Evolutionary conservation across 2,888 invertebrate genomes (phyloP).

Genomic region (Hypomecis atomaria): DNA sequence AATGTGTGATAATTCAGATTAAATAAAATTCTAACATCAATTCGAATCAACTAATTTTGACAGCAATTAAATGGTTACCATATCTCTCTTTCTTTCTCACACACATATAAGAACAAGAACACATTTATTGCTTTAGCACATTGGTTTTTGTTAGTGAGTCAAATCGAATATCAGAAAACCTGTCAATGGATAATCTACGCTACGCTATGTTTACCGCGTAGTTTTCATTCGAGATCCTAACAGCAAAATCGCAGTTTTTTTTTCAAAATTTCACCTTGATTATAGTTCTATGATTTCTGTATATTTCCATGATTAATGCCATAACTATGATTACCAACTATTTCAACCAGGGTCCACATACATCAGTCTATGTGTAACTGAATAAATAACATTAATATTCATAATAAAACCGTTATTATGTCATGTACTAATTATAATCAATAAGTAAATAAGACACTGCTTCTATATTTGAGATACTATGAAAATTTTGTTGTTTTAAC

Average conservation of each 20-base stretch:
- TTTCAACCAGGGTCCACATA: constrained; percentile 37
- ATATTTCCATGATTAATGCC: neutral
- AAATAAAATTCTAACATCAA: no score
- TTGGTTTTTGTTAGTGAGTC: no score
- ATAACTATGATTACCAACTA: constrained; percentile 13
- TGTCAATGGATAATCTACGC: no score
- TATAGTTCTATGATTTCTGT: neutral
- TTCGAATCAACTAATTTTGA: no score
- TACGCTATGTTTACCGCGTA: no score
- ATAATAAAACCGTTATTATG: constrained; percentile 51
- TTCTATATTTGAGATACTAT: constrained; percentile 36
- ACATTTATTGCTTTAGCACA: no score
- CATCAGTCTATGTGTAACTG: constrained; percentile 45
- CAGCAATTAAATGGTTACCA: no score
- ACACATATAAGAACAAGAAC: no score
- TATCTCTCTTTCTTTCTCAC: no score
- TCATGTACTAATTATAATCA: constrained; percentile 54
- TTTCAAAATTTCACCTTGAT: constrained; percentile 16
- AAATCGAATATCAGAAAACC: no score
- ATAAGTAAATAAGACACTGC: constrained; percentile 49
- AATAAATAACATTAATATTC: constrained; percentile 40
- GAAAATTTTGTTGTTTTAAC: neutral
- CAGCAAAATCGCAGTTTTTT: neutral
- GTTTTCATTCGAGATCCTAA: neutral
- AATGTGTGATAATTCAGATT: no score